Percentiles rank a stretch among this genome's conserved stretches.
These are phyloP conservation scores for Carettochelys insculpta DNA, from an alignment of 2,113 vertebrate species.

Conservation along the genomic window DNA sequence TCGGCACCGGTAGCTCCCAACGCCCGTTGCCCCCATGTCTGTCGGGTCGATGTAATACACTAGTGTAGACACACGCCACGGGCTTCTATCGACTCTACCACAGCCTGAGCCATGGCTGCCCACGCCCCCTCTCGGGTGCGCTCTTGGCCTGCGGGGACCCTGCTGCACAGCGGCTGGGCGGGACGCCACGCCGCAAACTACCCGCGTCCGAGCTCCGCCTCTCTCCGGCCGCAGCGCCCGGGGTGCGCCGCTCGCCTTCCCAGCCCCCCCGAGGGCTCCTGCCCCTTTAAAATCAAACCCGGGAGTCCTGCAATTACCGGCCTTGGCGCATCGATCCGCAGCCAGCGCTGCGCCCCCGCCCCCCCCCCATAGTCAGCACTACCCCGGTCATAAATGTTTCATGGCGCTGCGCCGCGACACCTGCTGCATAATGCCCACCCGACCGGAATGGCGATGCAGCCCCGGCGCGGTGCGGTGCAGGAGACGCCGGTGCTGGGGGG, in stretches of 20 bases:
- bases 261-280: conserved; percentile 32
- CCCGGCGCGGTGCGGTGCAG: conserved; percentile 39
- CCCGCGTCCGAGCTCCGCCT: background rate
- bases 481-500: conserved; percentile 69
- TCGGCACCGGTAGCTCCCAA: too few relatives aligned
- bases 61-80: too few relatives aligned
- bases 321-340: conserved; percentile 82
- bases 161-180: too few relatives aligned
- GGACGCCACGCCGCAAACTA: too few relatives aligned
- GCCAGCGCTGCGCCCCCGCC: conserved; percentile 70
- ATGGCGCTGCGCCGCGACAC: conserved; percentile 74
- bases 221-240: background rate
- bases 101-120: too few relatives aligned
- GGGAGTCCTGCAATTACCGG: conserved; percentile 81
- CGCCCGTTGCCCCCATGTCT: too few relatives aligned
- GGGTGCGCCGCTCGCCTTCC: background rate
- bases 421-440: conserved; percentile 73
- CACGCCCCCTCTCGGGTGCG: too few relatives aligned
- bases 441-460: conserved; percentile 32
- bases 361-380: conserved; percentile 67
- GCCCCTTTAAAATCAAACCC: conserved; percentile 80
- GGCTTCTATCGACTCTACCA: too few relatives aligned
- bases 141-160: too few relatives aligned
- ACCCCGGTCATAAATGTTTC: conserved; percentile 79
- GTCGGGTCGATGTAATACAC: too few relatives aligned